Percentiles rank a stretch among this genome's conserved stretches.
phyloP scores from a whole-genome alignment of 2,113 vertebrate species.

The Tachysurus vachellii region DNA sequence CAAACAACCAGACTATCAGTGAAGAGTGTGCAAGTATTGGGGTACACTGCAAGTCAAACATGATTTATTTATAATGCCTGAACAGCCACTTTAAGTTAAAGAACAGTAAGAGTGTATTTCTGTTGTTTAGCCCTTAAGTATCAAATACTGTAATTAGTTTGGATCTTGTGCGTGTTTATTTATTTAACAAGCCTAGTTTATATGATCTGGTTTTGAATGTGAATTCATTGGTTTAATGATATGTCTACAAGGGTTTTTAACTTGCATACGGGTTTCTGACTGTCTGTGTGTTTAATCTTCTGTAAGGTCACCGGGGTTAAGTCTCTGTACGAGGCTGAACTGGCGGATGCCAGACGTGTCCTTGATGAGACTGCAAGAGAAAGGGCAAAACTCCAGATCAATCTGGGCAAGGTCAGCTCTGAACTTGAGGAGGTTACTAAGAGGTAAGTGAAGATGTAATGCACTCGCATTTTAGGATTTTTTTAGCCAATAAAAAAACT shows the following conservation, averaged over 20 bases:
- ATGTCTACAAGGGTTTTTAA: neutral
- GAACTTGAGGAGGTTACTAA: slow-evolving; percentile 88
- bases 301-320: slow-evolving; percentile 88
- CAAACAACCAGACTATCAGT: neutral
- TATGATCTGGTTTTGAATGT: neutral
- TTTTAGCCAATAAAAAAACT: neutral
- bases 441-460: slow-evolving; percentile 67
- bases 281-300: neutral
- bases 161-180: neutral
- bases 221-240: neutral
- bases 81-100: neutral
- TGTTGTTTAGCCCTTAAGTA: neutral
- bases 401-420: slow-evolving; percentile 84
- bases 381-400: slow-evolving; percentile 89
- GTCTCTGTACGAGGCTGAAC: slow-evolving; percentile 87
- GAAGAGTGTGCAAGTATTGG: neutral
- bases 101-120: neutral
- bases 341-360: slow-evolving; percentile 88
- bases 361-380: slow-evolving; percentile 93
- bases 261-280: neutral
- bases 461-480: neutral
- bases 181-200: neutral
- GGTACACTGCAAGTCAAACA: neutral
- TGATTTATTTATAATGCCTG: neutral
- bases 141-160: neutral